A percentile compares a stretch with the other conserved stretches of the same genome.
phyloP scores from a whole-genome alignment of 2,888 invertebrate genomes.

The Drosophila diplacantha region DNA sequence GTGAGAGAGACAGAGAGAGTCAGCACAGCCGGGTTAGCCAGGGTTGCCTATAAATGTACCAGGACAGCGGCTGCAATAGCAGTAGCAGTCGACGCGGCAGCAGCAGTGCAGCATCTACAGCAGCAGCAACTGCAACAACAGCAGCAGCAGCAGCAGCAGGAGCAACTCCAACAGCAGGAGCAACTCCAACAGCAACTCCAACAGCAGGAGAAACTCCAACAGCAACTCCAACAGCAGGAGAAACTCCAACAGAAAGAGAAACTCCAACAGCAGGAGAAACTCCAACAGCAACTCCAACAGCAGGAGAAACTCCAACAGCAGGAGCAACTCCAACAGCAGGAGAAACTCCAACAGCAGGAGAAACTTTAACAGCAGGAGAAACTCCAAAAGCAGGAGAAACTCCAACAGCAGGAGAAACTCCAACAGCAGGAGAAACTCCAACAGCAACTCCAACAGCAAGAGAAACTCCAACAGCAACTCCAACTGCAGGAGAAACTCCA shows the following conservation, averaged over 20 bases:
- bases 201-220: background rate
- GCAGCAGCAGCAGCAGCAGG: too few relatives aligned
- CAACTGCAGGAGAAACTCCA: too few relatives aligned
- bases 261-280: slow-evolving; percentile 44
- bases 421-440: too few relatives aligned
- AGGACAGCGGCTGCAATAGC: slow-evolving; percentile 76
- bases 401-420: too few relatives aligned
- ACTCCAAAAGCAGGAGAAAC: too few relatives aligned
- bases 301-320: slow-evolving; percentile 15
- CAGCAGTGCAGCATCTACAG: slow-evolving; percentile 53
- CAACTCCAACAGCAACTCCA: background rate
- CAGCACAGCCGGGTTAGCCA: slow-evolving; percentile 30
- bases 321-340: too few relatives aligned
- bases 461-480: slow-evolving; percentile 50
- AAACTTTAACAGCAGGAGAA: too few relatives aligned
- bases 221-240: background rate
- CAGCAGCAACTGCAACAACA: slow-evolving; percentile 42
- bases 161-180: slow-evolving; percentile 3
- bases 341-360: too few relatives aligned
- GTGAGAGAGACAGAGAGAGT: slow-evolving; percentile 1
- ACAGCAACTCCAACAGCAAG: too few relatives aligned
- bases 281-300: slow-evolving; percentile 8
- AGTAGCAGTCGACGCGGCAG: slow-evolving; percentile 72
- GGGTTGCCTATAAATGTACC: slow-evolving; percentile 74
- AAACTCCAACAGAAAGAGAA: too few relatives aligned